Percentiles rank a stretch among this genome's conserved stretches.
phyloP scores from a whole-genome alignment of 30 jellyfish, hydroid and myxozoan genomes.

The Hydractinia echinata region DNA sequence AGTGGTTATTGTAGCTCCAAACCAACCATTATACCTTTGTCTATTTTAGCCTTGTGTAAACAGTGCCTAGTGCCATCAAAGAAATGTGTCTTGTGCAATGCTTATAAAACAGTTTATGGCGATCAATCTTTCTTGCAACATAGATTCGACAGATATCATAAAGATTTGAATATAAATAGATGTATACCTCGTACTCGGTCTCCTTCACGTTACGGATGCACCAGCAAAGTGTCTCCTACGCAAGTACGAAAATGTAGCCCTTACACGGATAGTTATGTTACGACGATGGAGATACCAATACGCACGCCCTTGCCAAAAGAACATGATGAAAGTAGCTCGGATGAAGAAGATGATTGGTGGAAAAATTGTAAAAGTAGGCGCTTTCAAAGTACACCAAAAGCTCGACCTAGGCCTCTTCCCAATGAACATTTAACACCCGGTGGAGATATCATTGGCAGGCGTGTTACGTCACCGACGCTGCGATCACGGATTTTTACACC shows the following conservation, averaged over 20 bases:
- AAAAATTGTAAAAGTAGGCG: not conserved
- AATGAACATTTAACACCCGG: too few species aligned
- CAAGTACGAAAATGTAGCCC: slow-evolving; percentile 42
- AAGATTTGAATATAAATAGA: not conserved
- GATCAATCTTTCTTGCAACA: slow-evolving; percentile 30
- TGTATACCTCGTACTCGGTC: slow-evolving; percentile 11
- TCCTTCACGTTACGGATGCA: slow-evolving; percentile 7
- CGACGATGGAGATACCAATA: slow-evolving; percentile 42
- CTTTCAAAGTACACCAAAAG: not conserved
- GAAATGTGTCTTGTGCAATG: slow-evolving; percentile 48
- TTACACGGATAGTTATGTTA: slow-evolving; percentile 9
- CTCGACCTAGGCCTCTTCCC: not conserved
- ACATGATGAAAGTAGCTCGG: not conserved
- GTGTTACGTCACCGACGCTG: too few species aligned
- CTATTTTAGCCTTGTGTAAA: slow-evolving; percentile 33
- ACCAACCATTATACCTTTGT: not conserved
- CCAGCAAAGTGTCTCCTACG: slow-evolving; percentile 14
- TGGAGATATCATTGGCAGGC: too few species aligned
- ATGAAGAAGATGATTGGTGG: not conserved
- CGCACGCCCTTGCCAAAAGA: slow-evolving; percentile 15
- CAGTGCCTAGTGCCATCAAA: slow-evolving; percentile 61
- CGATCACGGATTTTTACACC: not conserved
- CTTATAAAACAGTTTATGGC: slow-evolving; percentile 54
- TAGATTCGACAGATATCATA: slow-evolving; percentile 26
- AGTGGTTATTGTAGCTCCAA: not conserved